Evolutionary conservation across 1,140 invertebrate species (phyloP).

Genomic region (Phthorimaea operculella): DNA sequence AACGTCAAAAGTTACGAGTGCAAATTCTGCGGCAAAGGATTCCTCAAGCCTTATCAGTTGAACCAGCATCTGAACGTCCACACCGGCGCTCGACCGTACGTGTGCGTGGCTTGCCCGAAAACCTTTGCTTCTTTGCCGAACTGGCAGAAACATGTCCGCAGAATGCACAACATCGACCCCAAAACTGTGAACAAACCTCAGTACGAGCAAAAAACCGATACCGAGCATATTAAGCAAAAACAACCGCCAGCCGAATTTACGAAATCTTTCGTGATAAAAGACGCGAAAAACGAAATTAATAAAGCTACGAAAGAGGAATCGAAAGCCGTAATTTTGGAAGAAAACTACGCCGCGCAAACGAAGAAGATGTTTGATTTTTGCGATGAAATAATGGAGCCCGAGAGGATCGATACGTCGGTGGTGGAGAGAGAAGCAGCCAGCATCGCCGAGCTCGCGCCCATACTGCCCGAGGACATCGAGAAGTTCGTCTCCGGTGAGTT

Average conservation of each 20-base stretch:
- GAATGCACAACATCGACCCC: constrained; percentile 37
- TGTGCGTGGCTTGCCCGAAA: constrained; percentile 41
- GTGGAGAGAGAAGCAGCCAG: constrained; percentile 28
- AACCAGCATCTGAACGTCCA: constrained; percentile 49
- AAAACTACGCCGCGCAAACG: neutral
- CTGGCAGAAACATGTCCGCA: constrained; percentile 40
- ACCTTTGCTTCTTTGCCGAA: constrained; percentile 43
- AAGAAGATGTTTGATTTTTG: neutral
- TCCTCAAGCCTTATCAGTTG: constrained; percentile 29
- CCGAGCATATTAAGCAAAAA: no score
- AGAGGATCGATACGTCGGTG: constrained; percentile 23
- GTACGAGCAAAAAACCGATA: no score
- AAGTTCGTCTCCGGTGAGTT: neutral
- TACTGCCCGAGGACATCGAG: neutral
- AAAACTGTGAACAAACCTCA: constrained; percentile 9
- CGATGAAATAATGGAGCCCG: constrained; percentile 27
- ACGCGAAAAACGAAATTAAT: neutral
- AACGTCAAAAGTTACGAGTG: constrained; percentile 33
- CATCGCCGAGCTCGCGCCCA: neutral
- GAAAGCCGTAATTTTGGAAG: neutral
- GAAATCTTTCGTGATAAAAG: no score
- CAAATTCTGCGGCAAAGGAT: constrained; percentile 42
- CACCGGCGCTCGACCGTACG: constrained; percentile 35
- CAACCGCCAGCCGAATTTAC: no score
- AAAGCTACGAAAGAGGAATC: neutral